Base-by-base conservation (phyloP, 2,888 invertebrate genomes). In the Chalcosyrphus nemorum region DNA sequence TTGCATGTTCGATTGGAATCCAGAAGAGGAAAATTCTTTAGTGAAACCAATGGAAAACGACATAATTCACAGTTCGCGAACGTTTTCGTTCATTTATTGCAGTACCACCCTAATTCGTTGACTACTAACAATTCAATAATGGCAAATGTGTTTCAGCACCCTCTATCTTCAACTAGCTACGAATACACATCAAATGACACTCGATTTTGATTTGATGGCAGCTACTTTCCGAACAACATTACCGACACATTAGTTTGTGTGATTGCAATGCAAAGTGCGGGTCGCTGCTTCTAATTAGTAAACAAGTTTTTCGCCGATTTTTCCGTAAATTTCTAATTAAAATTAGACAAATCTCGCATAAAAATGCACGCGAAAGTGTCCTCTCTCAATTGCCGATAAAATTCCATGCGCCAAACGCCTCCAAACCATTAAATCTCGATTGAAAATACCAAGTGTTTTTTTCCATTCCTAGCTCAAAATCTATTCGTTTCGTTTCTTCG, bases 251-350 rank as follows among this genome's bases (percentile, higher is more conserved):
- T 80, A 81, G 87, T 87, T 88, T 88, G 87, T 86, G 86, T 86
- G 87, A 87, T 87, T 87, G 87, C 86, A 82, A 81, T 85, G 85
- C 75, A 61, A 85, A 88, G 88, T 88, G 88, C 88, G 88, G 88
- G 86, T 81, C 87, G 87, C 87, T 86, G 86, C 77, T 80, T 84
- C 56, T 81, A 87, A 87, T 86, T 86, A 86, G 85, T 86, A 84
- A 80, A 86, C 86, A 86, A 86, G 86, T 86, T 87, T 88, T 88
- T 81, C 68, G 54, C 70, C 59, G 86, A 86, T 87, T 88, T 86
- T 86, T 87, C 72, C 87, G 88, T 87, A 88, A 87, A 87, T 86
- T 82, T 81, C 59, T 50, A 75, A 70, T 65, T 66, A 68, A 86
- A 86, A 81, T 84, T 59, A 72, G 43, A 72, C 56, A 77, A 86